These are phyloP conservation scores for Serrognathus titanus DNA, from an alignment of 2,888 invertebrate species.

Conservation along the genomic window DNA sequence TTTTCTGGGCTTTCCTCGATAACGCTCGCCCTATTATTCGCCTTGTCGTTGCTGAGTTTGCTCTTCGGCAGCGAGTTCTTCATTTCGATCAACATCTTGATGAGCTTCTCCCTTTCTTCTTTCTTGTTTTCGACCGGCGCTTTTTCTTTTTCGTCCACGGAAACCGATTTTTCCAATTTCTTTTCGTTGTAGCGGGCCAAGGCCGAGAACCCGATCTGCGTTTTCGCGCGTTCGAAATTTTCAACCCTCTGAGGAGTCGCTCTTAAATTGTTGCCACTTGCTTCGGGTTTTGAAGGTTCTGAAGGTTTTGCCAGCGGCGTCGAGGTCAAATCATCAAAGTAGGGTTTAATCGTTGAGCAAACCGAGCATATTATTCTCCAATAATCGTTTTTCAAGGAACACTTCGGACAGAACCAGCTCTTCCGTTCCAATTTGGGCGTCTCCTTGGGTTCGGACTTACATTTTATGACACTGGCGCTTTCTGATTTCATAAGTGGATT, in stretches of 20 bases:
- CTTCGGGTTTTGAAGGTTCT: slow-evolving; percentile 20
- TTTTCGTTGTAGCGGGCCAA: slow-evolving; percentile 37
- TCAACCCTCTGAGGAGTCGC: slow-evolving; percentile 15
- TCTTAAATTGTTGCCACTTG: slow-evolving; percentile 15
- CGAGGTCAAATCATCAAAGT: slow-evolving; percentile 43
- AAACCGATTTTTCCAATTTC: slow-evolving; percentile 28
- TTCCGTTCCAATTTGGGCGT: slow-evolving; percentile 41
- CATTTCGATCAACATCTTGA: slow-evolving; percentile 74
- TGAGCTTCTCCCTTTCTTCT: slow-evolving; percentile 60
- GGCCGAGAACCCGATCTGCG: slow-evolving; percentile 47
- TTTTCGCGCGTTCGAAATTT: slow-evolving; percentile 43
- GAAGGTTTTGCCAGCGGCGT: slow-evolving; percentile 2
- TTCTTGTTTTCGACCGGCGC: slow-evolving; percentile 39
- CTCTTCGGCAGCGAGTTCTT: slow-evolving; percentile 67
- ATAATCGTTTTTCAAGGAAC: slow-evolving; percentile 59
- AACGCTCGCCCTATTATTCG: slow-evolving; percentile 39
- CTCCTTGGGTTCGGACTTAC: slow-evolving; percentile 31
- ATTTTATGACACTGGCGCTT: slow-evolving; percentile 36
- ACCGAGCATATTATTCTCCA: slow-evolving; percentile 62
- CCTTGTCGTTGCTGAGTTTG: slow-evolving; percentile 43
- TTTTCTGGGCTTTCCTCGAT: slow-evolving; percentile 42
- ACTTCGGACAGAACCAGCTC: slow-evolving; percentile 59
- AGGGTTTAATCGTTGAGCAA: slow-evolving; percentile 55
- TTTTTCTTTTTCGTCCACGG: slow-evolving; percentile 25
- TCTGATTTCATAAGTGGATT: slow-evolving; percentile 45